phyloP scores from a whole-genome alignment of 2,888 invertebrate species.

The Cynaeus angustus region DNA sequence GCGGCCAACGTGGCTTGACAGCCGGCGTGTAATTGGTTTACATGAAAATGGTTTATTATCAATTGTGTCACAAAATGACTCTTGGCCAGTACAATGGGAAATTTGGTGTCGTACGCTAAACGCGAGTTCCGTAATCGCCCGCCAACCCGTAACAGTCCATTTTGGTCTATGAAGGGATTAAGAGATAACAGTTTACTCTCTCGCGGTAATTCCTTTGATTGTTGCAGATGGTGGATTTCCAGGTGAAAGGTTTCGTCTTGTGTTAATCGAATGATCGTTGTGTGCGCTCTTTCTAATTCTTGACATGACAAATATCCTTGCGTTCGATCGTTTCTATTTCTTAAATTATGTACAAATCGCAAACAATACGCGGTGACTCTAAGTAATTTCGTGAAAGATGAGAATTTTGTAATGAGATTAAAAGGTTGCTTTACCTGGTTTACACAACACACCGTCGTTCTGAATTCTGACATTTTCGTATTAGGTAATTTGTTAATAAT shows the following conservation, averaged over 20 bases:
- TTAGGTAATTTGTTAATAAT: slow-evolving; percentile 11
- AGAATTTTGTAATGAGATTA: not conserved
- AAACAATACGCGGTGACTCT: not conserved
- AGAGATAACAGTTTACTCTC: not conserved
- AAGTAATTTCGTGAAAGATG: not conserved
- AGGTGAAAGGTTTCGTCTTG: not conserved
- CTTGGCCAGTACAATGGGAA: no score
- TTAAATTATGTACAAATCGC: not conserved
- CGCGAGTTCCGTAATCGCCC: not conserved
- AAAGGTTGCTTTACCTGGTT: not conserved
- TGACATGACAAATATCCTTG: not conserved
- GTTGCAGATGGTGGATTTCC: not conserved
- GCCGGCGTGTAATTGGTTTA: slow-evolving; percentile 49
- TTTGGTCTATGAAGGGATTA: not conserved
- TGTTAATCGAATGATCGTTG: not conserved
- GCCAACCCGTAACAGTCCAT: not conserved
- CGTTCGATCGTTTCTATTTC: no score
- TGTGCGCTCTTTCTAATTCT: not conserved
- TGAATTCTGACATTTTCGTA: no score
- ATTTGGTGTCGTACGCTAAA: not conserved
- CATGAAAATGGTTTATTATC: slow-evolving; percentile 38
- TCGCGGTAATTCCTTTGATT: not conserved
- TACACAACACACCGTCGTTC: not conserved
- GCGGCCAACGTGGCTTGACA: slow-evolving; percentile 41
- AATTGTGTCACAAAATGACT: not conserved